Evolutionary conservation across 2,888 invertebrate species (phyloP), one percentile per base, ranked within the genome.

Genomic region (Therioaphis trifolii): DNA sequence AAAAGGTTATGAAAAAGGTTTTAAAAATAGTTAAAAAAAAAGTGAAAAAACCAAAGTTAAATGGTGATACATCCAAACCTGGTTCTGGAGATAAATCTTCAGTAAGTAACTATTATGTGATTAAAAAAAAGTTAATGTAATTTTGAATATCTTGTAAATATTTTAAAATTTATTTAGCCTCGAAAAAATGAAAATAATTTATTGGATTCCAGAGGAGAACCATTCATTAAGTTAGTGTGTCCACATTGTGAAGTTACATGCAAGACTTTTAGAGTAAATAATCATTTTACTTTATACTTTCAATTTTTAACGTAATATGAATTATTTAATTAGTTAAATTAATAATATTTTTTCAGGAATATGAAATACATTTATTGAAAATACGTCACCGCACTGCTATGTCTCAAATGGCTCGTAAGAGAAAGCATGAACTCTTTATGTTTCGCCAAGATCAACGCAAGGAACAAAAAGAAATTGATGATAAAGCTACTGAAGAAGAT

Each of bases 371-470:
- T 85, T 84, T 85, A 75, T 52, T 84, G 21, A 82, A 85, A 49
- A 61, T 80, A 21, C 84, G 75, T 69, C 85, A 85, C 71, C 85
- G 84, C 14, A 75, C 74, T 27, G 82, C 85, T 1, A 85, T 85
- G 85, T 80, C 84, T 9, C 68, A 69, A 15, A 43, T 84, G 29
- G 52, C 85, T 18, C 68, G 71, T 12, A 68, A 84, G 49, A 27
- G 74, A 12, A 85, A 85, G 21, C 82, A 85, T 24, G 84, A 84
- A 46, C 29, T 86, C 14, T 68, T 77, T 14, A 72, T 66, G 86
- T 94, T 96, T 93, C 92, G 96, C 84, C 91, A 93, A 85, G 92
- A 93, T 0, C 95, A 96, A 88, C 92, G 96, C 84, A 93, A 93
- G 77, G 93, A 94, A 7, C 95, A 95, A 89, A 92, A 94, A 77